phyloP scores from a whole-genome alignment of 2,113 vertebrate species.

The Copsychus sechellarum region DNA sequence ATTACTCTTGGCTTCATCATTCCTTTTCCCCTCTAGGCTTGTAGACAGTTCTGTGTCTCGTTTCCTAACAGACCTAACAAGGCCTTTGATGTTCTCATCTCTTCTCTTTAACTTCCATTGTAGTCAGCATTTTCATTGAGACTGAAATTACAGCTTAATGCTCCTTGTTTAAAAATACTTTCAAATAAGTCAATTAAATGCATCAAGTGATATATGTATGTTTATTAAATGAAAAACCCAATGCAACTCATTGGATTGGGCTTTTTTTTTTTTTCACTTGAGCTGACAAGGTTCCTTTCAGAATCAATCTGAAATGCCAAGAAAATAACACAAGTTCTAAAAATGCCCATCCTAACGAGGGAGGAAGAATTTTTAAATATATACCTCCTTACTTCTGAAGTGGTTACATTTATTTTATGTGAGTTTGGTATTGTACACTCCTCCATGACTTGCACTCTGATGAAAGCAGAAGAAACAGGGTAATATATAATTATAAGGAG shows the following conservation, averaged over 20 bases:
- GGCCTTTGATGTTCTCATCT: constrained; percentile 63
- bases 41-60: constrained; percentile 52
- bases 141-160: constrained; percentile 50
- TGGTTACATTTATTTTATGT: constrained; percentile 50
- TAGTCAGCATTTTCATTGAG: constrained; percentile 66
- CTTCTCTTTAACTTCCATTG: constrained; percentile 53
- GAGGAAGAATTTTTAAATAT: constrained; percentile 34
- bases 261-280: background rate
- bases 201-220: background rate
- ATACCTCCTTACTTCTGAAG: constrained; percentile 3
- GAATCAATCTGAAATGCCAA: background rate
- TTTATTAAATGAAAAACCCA: constrained; percentile 18
- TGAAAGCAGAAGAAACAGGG: background rate
- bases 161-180: constrained; percentile 16
- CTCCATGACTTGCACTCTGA: background rate
- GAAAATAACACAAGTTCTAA: background rate
- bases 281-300: background rate
- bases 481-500: constrained; percentile 50
- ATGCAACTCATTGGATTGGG: background rate
- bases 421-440: constrained; percentile 31
- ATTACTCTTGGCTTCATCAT: constrained; percentile 28
- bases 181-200: constrained; percentile 29
- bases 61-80: constrained; percentile 66
- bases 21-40: constrained; percentile 28
- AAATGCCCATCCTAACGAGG: constrained; percentile 38